Conservation (phyloP, 1,140 invertebrate genomes). For the Scaptomyza hsui region DNA sequence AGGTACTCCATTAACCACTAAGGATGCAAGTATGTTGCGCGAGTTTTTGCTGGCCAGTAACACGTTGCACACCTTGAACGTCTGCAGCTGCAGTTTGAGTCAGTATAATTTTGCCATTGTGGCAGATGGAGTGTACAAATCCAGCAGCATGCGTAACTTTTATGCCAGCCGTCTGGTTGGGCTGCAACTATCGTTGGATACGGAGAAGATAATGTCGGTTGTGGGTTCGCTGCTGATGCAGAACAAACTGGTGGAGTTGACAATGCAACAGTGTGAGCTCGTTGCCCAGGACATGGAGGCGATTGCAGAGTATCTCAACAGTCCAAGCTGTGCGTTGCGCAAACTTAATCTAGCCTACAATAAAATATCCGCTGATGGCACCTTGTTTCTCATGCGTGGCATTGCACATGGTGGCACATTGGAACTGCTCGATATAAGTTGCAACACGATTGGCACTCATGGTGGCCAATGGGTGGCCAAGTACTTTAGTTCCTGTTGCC, state of each 20-base stretch:
- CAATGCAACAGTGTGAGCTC: constrained; percentile 63
- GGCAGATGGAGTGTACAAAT: constrained; percentile 73
- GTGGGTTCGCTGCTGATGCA: constrained; percentile 66
- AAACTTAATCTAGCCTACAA: constrained; percentile 58
- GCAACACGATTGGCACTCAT: constrained; percentile 61
- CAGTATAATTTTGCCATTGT: constrained; percentile 70
- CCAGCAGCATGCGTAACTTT: constrained; percentile 36
- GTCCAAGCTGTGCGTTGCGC: constrained; percentile 11
- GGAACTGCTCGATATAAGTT: constrained; percentile 58
- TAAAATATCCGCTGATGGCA: constrained; percentile 59
- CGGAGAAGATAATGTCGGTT: constrained; percentile 59
- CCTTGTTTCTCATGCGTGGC: constrained; percentile 53
- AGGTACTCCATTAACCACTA: constrained; percentile 52
- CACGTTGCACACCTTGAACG: constrained; percentile 54
- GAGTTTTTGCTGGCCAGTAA: constrained; percentile 49
- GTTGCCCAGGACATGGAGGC: constrained; percentile 65
- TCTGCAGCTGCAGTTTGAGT: constrained; percentile 54
- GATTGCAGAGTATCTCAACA: constrained; percentile 58
- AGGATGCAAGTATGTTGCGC: constrained; percentile 35
- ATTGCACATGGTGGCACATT: constrained; percentile 29
- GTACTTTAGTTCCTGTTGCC: constrained; percentile 49
- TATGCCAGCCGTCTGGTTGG: constrained; percentile 54
- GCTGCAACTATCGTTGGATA: constrained; percentile 48
- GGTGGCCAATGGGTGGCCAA: constrained; percentile 66
- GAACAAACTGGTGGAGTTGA: constrained; percentile 52